Percentiles rank a stretch among this genome's conserved stretches.
These are phyloP conservation scores for Seriola rivoliana DNA, from an alignment of 2,113 vertebrate genomes.

Conservation along the genomic window DNA sequence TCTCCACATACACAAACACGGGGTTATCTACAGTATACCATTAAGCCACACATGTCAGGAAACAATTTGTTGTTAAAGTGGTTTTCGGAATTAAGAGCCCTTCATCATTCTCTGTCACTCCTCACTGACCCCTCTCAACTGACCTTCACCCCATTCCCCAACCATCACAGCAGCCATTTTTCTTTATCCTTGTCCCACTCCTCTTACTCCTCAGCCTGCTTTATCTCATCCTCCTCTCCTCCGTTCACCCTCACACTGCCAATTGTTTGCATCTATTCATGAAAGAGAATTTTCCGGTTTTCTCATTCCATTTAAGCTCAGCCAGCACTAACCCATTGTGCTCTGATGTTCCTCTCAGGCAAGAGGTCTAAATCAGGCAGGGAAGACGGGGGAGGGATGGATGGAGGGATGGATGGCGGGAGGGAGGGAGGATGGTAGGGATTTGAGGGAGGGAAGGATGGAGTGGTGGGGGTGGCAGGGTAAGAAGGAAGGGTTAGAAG, in stretches of 20 bases:
- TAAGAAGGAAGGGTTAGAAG: constrained; percentile 36
- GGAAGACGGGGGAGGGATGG: constrained; percentile 42
- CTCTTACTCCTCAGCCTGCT: constrained; percentile 25
- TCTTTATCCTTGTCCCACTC: constrained; percentile 28
- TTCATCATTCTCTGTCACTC: constrained; percentile 30
- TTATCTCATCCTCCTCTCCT: constrained; percentile 51
- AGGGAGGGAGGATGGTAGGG: constrained; percentile 14
- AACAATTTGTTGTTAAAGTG: constrained; percentile 34
- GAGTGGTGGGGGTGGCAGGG: constrained; percentile 7
- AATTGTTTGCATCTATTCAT: constrained; percentile 79
- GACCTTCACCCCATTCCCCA: constrained; percentile 59
- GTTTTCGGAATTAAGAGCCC: constrained; percentile 24
- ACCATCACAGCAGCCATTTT: constrained; percentile 29
- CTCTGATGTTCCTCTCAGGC: constrained; percentile 77
- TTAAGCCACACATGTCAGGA: constrained; percentile 23
- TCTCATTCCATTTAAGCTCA: constrained; percentile 82
- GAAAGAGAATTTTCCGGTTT: constrained; percentile 83
- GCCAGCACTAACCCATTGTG: constrained; percentile 77
- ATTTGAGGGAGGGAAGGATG: constrained; percentile 17
- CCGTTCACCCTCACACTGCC: constrained; percentile 49
- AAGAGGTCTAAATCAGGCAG: constrained; percentile 76
- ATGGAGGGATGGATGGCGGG: constrained; percentile 22
- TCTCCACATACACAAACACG: background rate
- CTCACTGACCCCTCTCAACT: background rate
- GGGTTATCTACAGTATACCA: constrained; percentile 30